Evolutionary conservation across 2,888 invertebrate species (phyloP).

Genomic region (Melanophora roralis): DNA sequence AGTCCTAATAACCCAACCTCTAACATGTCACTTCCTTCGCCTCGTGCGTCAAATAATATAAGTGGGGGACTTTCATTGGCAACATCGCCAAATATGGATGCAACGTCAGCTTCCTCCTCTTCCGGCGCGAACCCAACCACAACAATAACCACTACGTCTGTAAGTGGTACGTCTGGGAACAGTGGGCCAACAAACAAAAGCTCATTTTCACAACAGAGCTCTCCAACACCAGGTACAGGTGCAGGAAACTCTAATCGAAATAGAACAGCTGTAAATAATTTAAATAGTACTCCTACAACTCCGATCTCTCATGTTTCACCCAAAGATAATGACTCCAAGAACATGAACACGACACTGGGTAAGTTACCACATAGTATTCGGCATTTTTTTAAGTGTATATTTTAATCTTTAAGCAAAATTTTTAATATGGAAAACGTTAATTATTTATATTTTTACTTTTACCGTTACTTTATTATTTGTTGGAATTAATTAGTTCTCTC

Average conservation of each 20-base stretch:
- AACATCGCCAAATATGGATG: conserved; percentile 83
- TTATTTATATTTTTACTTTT: no score
- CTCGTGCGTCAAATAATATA: conserved; percentile 76
- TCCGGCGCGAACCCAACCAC: conserved; percentile 76
- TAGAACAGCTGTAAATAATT: conserved; percentile 78
- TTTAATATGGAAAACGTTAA: no score
- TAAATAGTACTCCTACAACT: conserved; percentile 83
- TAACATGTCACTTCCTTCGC: conserved; percentile 85
- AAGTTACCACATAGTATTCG: no score
- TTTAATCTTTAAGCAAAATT: no score
- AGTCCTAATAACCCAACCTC: conserved; percentile 85
- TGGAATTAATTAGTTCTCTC: no score
- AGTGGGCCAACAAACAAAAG: conserved; percentile 64
- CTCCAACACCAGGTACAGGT: conserved; percentile 61
- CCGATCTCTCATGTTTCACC: conserved; percentile 82
- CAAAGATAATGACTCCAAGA: conserved; percentile 73
- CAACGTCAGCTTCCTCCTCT: conserved; percentile 40
- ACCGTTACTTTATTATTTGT: no score
- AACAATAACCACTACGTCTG: conserved; percentile 78
- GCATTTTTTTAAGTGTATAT: no score
- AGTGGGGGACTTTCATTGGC: conserved; percentile 81
- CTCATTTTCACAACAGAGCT: conserved; percentile 67
- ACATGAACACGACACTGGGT: conserved; percentile 48
- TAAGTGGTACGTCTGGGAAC: conserved; percentile 65
- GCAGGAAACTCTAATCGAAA: conserved; percentile 61